Evolutionary conservation across 1,140 invertebrate genomes (phyloP).

Genomic region (Drosophila elegans): DNA sequence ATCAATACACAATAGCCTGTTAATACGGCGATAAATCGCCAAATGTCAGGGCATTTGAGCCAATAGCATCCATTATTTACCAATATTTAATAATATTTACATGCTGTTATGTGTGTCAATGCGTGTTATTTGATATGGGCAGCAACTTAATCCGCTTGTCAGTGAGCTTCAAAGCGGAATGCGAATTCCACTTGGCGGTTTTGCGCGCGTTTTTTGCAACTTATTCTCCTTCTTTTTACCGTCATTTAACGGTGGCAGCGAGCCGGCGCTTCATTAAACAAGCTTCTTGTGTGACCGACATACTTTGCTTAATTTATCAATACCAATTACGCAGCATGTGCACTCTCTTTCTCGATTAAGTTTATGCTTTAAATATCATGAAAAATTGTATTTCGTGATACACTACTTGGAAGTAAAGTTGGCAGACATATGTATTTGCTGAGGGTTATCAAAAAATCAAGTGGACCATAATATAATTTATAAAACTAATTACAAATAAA

Average conservation of each 20-base stretch:
- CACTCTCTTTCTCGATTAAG: not conserved
- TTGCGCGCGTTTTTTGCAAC: constrained; percentile 17
- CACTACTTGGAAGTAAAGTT: too few species aligned
- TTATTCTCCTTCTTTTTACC: constrained; percentile 17
- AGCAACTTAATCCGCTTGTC: constrained; percentile 33
- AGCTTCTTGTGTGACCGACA: constrained; percentile 61
- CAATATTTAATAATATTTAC: constrained; percentile 30
- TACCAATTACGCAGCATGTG: constrained; percentile 62
- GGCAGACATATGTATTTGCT: too few species aligned
- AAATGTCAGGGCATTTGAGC: constrained; percentile 18
- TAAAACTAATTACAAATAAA: too few species aligned
- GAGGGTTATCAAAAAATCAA: too few species aligned
- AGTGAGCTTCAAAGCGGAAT: constrained; percentile 37
- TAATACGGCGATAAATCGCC: constrained; percentile 4
- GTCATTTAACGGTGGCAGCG: constrained; percentile 25
- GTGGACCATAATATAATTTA: too few species aligned
- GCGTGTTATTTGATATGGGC: constrained; percentile 32
- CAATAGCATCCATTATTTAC: constrained; percentile 15
- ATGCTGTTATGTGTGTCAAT: constrained; percentile 32
- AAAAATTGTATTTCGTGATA: too few species aligned
- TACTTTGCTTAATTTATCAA: constrained; percentile 76
- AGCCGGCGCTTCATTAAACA: constrained; percentile 63
- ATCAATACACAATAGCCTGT: not conserved
- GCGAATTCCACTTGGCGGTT: constrained; percentile 31
- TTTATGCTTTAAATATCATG: too few species aligned